Percentiles rank a stretch among this genome's conserved stretches.
Evolutionary conservation across 2,113 vertebrate genomes (phyloP).

Genomic region (Colistium nudipinnis): DNA sequence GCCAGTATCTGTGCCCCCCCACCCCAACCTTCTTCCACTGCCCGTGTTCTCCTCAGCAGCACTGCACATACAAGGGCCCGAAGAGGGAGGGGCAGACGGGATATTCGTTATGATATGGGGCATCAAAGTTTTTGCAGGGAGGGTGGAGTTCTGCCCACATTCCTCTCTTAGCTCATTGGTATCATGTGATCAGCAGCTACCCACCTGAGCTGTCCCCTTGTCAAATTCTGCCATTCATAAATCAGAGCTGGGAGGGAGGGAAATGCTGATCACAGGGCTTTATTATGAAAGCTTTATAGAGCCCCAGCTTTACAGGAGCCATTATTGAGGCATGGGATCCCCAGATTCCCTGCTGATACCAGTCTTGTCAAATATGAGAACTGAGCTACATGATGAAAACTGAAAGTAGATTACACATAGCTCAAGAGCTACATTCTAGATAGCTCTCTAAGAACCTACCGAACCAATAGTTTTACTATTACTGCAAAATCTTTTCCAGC

Average conservation of each 20-base stretch:
- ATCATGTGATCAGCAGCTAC: conserved; percentile 74
- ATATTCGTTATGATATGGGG: conserved; percentile 86
- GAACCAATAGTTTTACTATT: neutral
- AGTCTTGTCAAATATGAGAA: conserved; percentile 72
- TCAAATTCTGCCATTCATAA: conserved; percentile 83
- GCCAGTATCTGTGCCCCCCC: conserved; percentile 90
- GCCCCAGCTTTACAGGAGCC: conserved; percentile 67
- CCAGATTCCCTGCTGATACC: conserved; percentile 69
- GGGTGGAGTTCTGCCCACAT: conserved; percentile 82
- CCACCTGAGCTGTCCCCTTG: conserved; percentile 67
- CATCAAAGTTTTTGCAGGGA: conserved; percentile 88
- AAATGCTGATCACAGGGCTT: conserved; percentile 72
- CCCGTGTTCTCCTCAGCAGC: conserved; percentile 49
- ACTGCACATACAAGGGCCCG: conserved; percentile 50
- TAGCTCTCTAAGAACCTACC: conserved; percentile 19
- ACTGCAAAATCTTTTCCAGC: neutral
- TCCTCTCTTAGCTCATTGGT: conserved; percentile 80
- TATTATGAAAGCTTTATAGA: conserved; percentile 74
- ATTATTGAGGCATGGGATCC: conserved; percentile 74
- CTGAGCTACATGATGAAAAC: conserved; percentile 73
- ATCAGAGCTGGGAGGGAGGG: conserved; percentile 60
- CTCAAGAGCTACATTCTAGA: conserved; percentile 55
- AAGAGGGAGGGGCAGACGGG: conserved; percentile 62
- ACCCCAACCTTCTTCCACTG: conserved; percentile 43
- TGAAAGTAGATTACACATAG: conserved; percentile 63